phyloP scores from a whole-genome alignment of 2,888 invertebrate species.

The Trisateles emortualis region DNA sequence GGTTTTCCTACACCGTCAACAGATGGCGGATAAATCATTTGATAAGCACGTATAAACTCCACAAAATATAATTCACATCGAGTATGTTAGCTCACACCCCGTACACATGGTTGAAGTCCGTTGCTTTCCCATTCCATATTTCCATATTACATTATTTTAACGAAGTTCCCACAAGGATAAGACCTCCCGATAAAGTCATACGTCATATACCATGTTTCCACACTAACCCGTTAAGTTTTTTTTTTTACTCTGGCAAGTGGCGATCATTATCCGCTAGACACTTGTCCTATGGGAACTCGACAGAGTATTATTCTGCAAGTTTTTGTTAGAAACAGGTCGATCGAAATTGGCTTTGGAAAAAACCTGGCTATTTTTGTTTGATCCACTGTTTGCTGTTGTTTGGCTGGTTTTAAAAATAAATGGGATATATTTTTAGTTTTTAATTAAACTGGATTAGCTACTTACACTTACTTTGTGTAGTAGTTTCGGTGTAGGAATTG shows the following conservation, averaged over 20 bases:
- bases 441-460: background rate
- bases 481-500: too few relatives aligned
- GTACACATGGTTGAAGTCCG: too few relatives aligned
- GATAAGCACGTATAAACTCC: too few relatives aligned
- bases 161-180: background rate
- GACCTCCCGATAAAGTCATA: conserved; percentile 1
- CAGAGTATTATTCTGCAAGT: conserved; percentile 35
- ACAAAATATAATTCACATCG: too few relatives aligned
- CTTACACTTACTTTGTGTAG: too few relatives aligned
- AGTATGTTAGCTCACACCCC: too few relatives aligned
- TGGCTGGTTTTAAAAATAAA: conserved; percentile 7
- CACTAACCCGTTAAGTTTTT: conserved; percentile 19
- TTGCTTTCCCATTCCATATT: too few relatives aligned
- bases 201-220: conserved; percentile 2
- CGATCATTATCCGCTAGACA: conserved; percentile 51
- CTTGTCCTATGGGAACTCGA: conserved; percentile 59
- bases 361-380: conserved; percentile 29
- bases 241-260: conserved; percentile 43
- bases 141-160: background rate
- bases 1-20: too few relatives aligned
- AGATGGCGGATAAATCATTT: too few relatives aligned
- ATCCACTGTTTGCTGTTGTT: conserved; percentile 5
- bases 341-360: conserved; percentile 38
- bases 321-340: conserved; percentile 35
- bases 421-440: background rate